Percentiles rank a stretch among this genome's conserved stretches.
phyloP scores from a whole-genome alignment of 2,888 invertebrate genomes.

The Drosophila suboccidentalis region DNA sequence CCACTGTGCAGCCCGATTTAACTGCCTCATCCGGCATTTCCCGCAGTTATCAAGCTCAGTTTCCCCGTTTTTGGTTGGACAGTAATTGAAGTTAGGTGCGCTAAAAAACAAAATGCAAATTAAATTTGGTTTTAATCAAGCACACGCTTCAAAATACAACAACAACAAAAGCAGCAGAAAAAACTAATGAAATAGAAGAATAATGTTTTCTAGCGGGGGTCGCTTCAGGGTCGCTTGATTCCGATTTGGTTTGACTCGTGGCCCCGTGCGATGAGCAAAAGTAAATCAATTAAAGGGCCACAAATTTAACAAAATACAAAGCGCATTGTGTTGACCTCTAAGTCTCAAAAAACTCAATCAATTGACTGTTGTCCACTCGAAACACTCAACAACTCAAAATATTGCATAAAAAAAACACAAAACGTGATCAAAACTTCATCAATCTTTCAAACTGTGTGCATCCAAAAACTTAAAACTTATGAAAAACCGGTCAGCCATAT shows the following conservation, averaged over 20 bases:
- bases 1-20: slow-evolving; percentile 36
- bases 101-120: slow-evolving; percentile 67
- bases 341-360: slow-evolving; percentile 25
- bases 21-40: slow-evolving; percentile 13
- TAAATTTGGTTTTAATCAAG: slow-evolving; percentile 79
- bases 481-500: slow-evolving; percentile 54
- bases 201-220: slow-evolving; percentile 56
- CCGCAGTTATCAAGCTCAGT: slow-evolving; percentile 37
- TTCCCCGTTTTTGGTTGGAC: slow-evolving; percentile 34
- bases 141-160: slow-evolving; percentile 28
- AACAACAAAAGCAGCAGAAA: slow-evolving; percentile 12
- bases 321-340: slow-evolving; percentile 56
- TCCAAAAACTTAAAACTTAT: slow-evolving; percentile 12
- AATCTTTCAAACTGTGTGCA: slow-evolving; percentile 64
- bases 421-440: slow-evolving; percentile 71
- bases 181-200: slow-evolving; percentile 16
- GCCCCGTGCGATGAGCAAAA: slow-evolving; percentile 39
- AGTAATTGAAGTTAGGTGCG: slow-evolving; percentile 69
- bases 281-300: slow-evolving; percentile 77
- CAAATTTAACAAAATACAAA: slow-evolving; percentile 37
- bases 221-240: slow-evolving; percentile 48
- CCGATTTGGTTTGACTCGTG: slow-evolving; percentile 25
- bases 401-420: slow-evolving; percentile 49
- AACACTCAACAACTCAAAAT: slow-evolving; percentile 34
- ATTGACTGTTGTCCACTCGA: slow-evolving; percentile 46